A percentile compares a stretch with the other conserved stretches of the same genome.
These are phyloP conservation scores for Syritta pipiens DNA, from an alignment of 2,888 invertebrate genomes.

Conservation along the genomic window DNA sequence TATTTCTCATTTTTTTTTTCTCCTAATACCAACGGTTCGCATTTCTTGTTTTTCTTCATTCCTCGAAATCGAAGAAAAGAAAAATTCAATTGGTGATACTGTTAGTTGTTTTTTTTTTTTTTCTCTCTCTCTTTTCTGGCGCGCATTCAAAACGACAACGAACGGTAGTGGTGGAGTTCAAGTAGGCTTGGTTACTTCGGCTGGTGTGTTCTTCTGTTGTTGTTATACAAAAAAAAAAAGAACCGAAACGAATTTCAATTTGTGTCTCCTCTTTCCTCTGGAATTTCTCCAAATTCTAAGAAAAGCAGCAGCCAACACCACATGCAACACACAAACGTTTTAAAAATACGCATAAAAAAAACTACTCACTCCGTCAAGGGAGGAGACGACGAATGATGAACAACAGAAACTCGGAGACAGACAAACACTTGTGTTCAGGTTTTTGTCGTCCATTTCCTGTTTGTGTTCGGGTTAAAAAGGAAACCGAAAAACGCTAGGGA, in stretches of 20 bases:
- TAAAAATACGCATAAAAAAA: conserved; percentile 15
- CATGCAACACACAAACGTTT: conserved; percentile 22
- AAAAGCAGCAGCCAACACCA: conserved; percentile 57
- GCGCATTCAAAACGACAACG: conserved; percentile 38
- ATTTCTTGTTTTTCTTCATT: not conserved
- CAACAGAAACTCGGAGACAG: conserved; percentile 30
- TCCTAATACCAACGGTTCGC: not conserved
- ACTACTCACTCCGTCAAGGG: too few species aligned
- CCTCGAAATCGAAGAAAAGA: too few species aligned
- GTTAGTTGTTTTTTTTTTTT: too few species aligned
- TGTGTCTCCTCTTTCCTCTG: conserved; percentile 39
- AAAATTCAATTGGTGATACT: not conserved
- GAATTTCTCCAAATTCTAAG: conserved; percentile 57
- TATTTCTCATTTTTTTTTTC: not conserved
- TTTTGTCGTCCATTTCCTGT: conserved; percentile 63
- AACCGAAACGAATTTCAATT: conserved; percentile 30
- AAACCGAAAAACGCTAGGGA: conserved; percentile 20
- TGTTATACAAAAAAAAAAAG: conserved; percentile 11
- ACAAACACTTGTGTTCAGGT: conserved; percentile 61
- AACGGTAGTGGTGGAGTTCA: conserved; percentile 7
- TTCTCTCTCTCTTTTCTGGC: too few species aligned
- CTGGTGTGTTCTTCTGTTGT: conserved; percentile 6
- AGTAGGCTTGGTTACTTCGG: conserved; percentile 9
- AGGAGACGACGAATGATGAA: not conserved
- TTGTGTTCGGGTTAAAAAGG: conserved; percentile 30